Evolutionary conservation across 2,113 vertebrate species (phyloP).

Genomic region (Pogona vitticeps): DNA sequence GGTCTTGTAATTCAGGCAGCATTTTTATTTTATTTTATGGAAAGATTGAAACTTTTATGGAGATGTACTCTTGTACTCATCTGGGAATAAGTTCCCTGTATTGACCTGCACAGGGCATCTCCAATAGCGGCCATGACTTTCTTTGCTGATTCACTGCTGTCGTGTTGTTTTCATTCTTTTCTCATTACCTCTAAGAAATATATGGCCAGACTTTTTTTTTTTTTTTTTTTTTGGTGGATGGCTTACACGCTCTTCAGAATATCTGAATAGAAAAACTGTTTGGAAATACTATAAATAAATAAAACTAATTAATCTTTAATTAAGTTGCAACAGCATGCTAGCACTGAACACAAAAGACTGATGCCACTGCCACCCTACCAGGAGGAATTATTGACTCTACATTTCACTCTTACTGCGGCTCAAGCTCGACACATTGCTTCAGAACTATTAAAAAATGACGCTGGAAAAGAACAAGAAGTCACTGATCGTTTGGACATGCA

Average conservation of each 20-base stretch:
- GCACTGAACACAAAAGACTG: not conserved
- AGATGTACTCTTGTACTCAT: not conserved
- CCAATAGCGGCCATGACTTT: not conserved
- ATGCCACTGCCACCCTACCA: not conserved
- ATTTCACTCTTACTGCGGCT: conserved; percentile 13
- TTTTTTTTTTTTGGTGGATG: not conserved
- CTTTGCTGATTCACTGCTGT: not conserved
- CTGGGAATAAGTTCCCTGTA: not conserved
- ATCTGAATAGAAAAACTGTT: not conserved
- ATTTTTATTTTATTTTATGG: not conserved
- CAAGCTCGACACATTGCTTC: conserved; percentile 30
- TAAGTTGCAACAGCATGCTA: not conserved
- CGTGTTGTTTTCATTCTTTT: not conserved
- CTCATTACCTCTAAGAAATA: not conserved
- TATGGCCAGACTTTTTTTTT: not conserved
- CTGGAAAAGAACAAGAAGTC: not conserved
- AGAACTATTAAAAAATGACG: rapidly evolving
- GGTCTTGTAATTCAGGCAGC: not conserved
- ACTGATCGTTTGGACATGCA: conserved; percentile 49
- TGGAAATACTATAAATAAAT: conserved; percentile 2
- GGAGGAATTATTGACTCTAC: conserved; percentile 20
- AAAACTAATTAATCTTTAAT: conserved; percentile 11
- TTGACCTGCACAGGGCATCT: not conserved
- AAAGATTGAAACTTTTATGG: not conserved
- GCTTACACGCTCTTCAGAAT: not conserved